Conservation (phyloP, 2,113 vertebrate species). For the Stigmatopora argus region DNA sequence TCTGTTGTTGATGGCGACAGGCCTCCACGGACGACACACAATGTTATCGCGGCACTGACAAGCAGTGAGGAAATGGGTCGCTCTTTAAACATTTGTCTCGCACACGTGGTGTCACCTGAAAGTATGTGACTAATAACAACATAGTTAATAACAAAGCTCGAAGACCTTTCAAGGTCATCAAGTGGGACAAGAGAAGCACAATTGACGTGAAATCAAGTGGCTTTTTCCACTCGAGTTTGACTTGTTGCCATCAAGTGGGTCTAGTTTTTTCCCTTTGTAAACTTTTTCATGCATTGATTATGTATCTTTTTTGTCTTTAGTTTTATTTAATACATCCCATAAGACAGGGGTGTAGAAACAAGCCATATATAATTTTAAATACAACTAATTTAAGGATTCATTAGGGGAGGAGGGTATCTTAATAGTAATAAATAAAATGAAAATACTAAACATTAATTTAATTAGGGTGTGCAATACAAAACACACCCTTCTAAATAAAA, state of each 20-base stretch:
- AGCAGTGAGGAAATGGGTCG: conserved; percentile 11
- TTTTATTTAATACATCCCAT: too few relatives aligned
- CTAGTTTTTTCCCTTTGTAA: neutral
- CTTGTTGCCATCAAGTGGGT: neutral
- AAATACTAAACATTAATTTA: too few relatives aligned
- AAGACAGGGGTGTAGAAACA: too few relatives aligned
- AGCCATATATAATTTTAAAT: too few relatives aligned
- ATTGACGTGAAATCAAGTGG: neutral
- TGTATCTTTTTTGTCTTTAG: too few relatives aligned
- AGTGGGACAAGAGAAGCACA: neutral
- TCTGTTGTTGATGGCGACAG: neutral
- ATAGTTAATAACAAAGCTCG: conserved; percentile 47
- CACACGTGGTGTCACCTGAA: neutral
- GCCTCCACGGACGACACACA: too few relatives aligned
- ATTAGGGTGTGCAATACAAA: too few relatives aligned
- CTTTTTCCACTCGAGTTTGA: neutral
- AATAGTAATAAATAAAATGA: too few relatives aligned
- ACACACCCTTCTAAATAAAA: too few relatives aligned
- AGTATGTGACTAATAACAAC: conserved; percentile 27
- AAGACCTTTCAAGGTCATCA: conserved; percentile 25
- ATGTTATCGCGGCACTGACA: neutral
- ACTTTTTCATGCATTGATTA: too few relatives aligned
- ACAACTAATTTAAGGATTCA: too few relatives aligned
- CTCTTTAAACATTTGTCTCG: neutral
- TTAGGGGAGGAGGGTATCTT: too few relatives aligned